A percentile compares a stretch with the other conserved stretches of the same genome.
These are phyloP conservation scores for Lanius collurio DNA, from an alignment of 2,113 vertebrate genomes.

Conservation along the genomic window DNA sequence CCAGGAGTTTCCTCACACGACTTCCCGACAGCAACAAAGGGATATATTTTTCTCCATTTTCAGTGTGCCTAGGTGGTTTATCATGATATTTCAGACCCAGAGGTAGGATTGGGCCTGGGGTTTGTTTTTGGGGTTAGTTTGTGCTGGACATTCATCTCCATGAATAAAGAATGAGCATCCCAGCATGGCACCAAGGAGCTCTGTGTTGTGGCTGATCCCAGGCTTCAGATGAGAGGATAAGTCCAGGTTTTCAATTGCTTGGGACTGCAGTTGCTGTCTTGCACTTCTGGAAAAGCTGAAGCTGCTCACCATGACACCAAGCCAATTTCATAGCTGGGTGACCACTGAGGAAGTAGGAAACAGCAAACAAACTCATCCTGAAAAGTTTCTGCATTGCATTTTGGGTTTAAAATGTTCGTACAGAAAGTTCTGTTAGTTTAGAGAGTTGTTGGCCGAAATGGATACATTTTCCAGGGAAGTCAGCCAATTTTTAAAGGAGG, in stretches of 20 bases:
- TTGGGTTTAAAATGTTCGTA: conserved; percentile 10
- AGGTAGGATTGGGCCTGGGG: background rate
- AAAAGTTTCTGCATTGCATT: conserved; percentile 4
- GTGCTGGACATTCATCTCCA: background rate
- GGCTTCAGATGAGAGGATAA: background rate
- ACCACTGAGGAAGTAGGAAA: conserved; percentile 1
- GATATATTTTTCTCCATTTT: background rate
- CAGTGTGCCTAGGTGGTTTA: background rate
- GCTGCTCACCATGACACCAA: background rate
- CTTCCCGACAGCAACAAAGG: background rate
- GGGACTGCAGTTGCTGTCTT: background rate
- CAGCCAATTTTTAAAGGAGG: conserved; percentile 48
- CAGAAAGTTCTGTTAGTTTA: conserved; percentile 40
- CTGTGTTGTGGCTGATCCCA: background rate
- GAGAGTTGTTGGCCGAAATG: background rate
- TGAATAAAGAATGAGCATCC: background rate
- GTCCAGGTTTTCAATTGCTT: background rate
- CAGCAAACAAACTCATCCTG: conserved; percentile 19
- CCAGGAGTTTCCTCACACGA: background rate
- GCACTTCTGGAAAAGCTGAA: conserved; percentile 6
- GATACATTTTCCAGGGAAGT: conserved; percentile 53
- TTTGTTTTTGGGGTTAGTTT: background rate
- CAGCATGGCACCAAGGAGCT: background rate
- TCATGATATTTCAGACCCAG: background rate
- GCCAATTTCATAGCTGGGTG: conserved; percentile 10